A percentile compares a stretch with the other conserved stretches of the same genome.
Conservation (phyloP, 2,113 vertebrate species). For the Antigone vipio region DNA sequence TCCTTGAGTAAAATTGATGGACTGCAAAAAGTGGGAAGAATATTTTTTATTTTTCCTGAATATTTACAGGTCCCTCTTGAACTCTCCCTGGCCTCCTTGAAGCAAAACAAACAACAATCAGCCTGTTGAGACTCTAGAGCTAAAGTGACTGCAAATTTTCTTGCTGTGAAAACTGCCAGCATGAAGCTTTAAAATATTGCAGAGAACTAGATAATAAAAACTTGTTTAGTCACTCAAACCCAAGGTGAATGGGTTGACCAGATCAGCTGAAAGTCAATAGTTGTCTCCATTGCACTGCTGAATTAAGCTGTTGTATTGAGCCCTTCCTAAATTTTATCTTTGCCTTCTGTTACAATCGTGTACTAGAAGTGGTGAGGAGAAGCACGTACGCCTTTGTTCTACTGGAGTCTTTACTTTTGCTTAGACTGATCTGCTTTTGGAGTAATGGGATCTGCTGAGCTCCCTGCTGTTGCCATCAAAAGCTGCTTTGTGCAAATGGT, state of each 20-base stretch:
- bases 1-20: neutral
- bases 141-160: neutral
- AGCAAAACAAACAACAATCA: neutral
- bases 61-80: neutral
- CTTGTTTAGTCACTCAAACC: neutral
- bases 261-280: neutral
- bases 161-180: neutral
- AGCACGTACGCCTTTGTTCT: neutral
- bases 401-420: neutral
- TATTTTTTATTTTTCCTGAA: neutral
- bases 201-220: neutral
- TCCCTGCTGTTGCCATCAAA: neutral
- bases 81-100: neutral
- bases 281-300: neutral
- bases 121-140: neutral
- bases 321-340: neutral
- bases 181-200: neutral
- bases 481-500: neutral
- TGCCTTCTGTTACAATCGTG: rapidly evolving
- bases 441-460: neutral
- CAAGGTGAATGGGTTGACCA: neutral
- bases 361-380: neutral
- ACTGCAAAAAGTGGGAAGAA: neutral
- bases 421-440: neutral
- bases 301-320: neutral